Evolutionary conservation across 1,140 invertebrate genomes (phyloP), one percentile per base, ranked within the genome.

Genomic region (Octopus bimaculoides): DNA sequence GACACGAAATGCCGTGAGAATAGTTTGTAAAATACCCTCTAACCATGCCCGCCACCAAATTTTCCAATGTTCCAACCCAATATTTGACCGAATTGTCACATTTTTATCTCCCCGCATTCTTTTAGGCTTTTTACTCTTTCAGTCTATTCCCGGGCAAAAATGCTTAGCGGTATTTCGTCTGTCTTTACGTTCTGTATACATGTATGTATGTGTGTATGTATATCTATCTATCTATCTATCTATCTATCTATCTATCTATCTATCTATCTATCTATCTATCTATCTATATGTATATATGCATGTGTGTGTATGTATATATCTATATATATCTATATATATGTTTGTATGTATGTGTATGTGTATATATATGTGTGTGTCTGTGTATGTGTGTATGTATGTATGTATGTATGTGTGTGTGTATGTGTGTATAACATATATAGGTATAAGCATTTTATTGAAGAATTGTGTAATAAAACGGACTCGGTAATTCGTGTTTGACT

Each of bases 251-350:
- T 66, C 9, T 3, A 61, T 61, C 56, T 10, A 3, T 61, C 9
- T 17, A 10, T 9, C 9, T 61, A 17, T 3, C 9, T 61, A 3
- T 61, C 9, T 61, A 61, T 61, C 7, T 61, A 61, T 61, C 56
- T 14, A 14, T 61, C 7, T 14, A 8, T 61, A 61, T 61, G 14
- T 61, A 61, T 61, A 61, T 75, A 52, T 52, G 20, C 20, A 75
- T 75, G 20, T 52, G 20, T n/a, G 9, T 75, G 20, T 75, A 75
- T 75, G 20, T 75, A 26, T 75, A 75, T 75, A n/a, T 26, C 7
- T 75, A 75, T 75, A 52, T 75, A 75, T 75, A n/a, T 52, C 7
- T 26, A 75, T 26, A 75, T 52, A 75, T 26, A 26, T 75, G 20
- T 75, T 8, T 9, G 9, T 20, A 52, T 52, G 20, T n/a, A 75